phyloP scores from a whole-genome alignment of 1,140 invertebrate genomes.

The Luehdorfia chinensis region DNA sequence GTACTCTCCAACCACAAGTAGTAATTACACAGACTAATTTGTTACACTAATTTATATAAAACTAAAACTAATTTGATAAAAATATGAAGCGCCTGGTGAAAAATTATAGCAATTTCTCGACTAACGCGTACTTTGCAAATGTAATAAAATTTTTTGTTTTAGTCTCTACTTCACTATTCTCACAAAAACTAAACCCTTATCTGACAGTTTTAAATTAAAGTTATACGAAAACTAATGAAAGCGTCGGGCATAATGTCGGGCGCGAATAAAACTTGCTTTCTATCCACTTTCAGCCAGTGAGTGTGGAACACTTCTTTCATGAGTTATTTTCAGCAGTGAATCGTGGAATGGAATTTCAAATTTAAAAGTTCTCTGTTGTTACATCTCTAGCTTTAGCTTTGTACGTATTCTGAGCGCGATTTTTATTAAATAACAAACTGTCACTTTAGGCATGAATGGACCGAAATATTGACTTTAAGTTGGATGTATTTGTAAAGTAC shows the following conservation, averaged over 20 bases:
- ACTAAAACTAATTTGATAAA: not conserved
- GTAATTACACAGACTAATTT: too few relatives aligned
- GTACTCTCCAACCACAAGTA: too few relatives aligned
- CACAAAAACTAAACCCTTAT: not conserved
- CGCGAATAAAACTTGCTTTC: slow-evolving; percentile 15
- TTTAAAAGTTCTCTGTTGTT: too few relatives aligned
- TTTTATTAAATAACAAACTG: too few relatives aligned
- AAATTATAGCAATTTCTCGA: slow-evolving; percentile 2
- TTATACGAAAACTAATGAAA: slow-evolving; percentile 12
- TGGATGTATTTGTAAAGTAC: too few relatives aligned
- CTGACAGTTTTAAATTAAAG: slow-evolving; percentile 11
- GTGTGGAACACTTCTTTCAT: slow-evolving; percentile 19
- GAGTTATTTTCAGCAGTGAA: slow-evolving; percentile 20
- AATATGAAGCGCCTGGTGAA: slow-evolving; percentile 1
- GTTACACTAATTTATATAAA: too few relatives aligned
- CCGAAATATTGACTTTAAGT: too few relatives aligned
- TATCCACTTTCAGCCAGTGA: slow-evolving; percentile 17
- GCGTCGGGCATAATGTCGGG: not conserved
- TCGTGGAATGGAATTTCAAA: slow-evolving; percentile 21
- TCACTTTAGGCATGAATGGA: too few relatives aligned
- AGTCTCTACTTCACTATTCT: slow-evolving; percentile 1
- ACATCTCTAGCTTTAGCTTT: too few relatives aligned
- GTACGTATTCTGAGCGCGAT: too few relatives aligned
- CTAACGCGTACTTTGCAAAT: slow-evolving; percentile 4
- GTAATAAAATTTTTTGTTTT: slow-evolving; percentile 5